Conservation (phyloP, 2,113 vertebrate genomes). For the Tinamus guttatus region DNA sequence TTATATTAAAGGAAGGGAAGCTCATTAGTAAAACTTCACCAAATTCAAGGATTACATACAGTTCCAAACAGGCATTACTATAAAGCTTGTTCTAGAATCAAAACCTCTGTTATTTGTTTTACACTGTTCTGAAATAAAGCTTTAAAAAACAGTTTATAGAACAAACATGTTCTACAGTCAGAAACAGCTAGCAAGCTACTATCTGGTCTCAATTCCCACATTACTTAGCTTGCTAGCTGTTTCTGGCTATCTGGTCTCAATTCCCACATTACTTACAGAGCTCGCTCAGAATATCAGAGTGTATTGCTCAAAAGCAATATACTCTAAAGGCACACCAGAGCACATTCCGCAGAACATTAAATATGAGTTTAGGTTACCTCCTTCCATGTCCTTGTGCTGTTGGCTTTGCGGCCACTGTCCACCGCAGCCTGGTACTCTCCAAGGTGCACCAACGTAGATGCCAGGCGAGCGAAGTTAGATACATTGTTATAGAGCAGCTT, state of each 20-base stretch:
- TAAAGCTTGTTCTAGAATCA: not conserved
- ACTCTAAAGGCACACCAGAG: not conserved
- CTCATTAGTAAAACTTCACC: not conserved
- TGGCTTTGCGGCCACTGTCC: constrained; percentile 91
- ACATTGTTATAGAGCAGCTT: constrained; percentile 90
- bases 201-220: not conserved
- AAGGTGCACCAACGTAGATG: constrained; percentile 89
- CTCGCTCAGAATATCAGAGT: no score
- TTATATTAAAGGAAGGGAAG: not conserved
- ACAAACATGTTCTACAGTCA: not conserved
- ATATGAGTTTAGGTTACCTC: constrained; percentile 77
- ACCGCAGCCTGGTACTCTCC: constrained; percentile 93
- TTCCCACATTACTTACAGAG: not conserved
- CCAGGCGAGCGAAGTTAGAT: constrained; percentile 91
- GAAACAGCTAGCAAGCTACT: not conserved
- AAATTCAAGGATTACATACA: not conserved
- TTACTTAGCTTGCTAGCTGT: no score
- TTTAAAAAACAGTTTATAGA: not conserved
- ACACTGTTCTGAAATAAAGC: not conserved
- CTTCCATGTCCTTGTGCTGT: constrained; percentile 92
- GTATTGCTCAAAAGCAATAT: not conserved
- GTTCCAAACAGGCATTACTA: not conserved
- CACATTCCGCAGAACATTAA: not conserved
- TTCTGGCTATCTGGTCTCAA: not conserved
- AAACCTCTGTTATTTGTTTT: not conserved